Evolutionary conservation across 1,140 invertebrate species (phyloP).

Genomic region (Elysia chlorotica): DNA sequence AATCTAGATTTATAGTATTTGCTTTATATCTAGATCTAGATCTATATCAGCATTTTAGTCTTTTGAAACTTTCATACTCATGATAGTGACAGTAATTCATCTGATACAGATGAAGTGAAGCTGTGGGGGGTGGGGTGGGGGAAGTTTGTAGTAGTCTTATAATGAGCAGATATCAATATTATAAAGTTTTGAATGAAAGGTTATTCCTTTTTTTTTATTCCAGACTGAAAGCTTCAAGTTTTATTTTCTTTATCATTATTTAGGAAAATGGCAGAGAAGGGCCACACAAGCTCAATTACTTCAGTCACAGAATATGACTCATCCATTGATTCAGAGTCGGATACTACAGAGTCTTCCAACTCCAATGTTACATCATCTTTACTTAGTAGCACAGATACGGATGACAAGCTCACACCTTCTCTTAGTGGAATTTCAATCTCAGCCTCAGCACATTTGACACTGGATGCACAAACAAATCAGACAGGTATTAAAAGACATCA

Average conservation of each 20-base stretch:
- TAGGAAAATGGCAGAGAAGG: slow-evolving; percentile 14
- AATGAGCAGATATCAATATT: neutral
- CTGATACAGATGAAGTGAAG: neutral
- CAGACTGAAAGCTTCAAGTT: neutral
- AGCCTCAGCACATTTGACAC: neutral
- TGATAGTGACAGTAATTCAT: neutral
- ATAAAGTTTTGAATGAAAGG: too few species aligned
- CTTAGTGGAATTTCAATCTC: slow-evolving; percentile 18
- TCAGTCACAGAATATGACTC: slow-evolving; percentile 21
- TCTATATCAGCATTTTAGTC: too few species aligned
- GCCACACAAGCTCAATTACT: slow-evolving; percentile 19
- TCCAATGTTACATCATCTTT: slow-evolving; percentile 13
- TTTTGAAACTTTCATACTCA: too few species aligned
- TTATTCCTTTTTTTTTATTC: too few species aligned
- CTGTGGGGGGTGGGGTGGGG: neutral
- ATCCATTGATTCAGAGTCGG: slow-evolving; percentile 11
- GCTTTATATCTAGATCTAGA: too few species aligned
- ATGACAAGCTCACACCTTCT: slow-evolving; percentile 18
- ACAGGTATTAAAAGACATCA: too few species aligned
- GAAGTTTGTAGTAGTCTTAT: neutral
- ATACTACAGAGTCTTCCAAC: slow-evolving; percentile 16
- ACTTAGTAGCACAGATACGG: slow-evolving; percentile 16
- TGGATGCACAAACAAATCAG: neutral
- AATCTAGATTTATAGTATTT: too few species aligned
- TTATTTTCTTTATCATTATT: neutral